Conservation (phyloP, 2,113 vertebrate species). For the Actenoides hombroni region DNA sequence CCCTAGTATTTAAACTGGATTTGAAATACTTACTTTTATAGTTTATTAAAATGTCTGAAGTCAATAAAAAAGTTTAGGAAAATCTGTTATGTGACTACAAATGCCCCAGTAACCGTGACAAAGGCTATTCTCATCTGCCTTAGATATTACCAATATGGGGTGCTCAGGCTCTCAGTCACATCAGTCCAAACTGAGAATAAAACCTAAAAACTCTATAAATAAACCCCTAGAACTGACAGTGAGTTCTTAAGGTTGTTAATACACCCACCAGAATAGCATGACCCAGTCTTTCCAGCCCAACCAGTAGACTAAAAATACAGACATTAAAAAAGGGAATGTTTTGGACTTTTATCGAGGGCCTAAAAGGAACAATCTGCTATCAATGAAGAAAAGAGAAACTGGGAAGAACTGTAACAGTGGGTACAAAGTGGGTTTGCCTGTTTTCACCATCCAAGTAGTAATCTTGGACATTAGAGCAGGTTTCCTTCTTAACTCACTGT, state of each 20-base stretch:
- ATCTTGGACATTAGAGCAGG: neutral
- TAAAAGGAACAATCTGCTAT: neutral
- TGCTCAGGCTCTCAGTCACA: neutral
- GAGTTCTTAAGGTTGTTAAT: neutral
- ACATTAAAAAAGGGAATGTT: neutral
- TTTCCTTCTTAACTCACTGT: neutral
- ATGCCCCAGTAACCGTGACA: neutral
- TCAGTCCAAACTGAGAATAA: neutral
- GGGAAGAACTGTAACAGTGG: neutral
- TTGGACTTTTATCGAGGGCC: neutral
- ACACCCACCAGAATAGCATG: neutral
- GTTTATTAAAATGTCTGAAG: neutral
- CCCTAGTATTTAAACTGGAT: neutral
- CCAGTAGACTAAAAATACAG: accelerated
- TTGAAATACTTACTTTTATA: neutral
- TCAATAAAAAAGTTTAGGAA: neutral
- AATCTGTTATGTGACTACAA: neutral
- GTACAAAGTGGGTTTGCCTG: neutral
- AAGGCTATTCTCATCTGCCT: neutral
- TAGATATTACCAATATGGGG: neutral
- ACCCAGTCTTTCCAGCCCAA: neutral
- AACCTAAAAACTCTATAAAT: neutral
- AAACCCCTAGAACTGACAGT: neutral
- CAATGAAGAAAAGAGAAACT: neutral
- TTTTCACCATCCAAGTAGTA: neutral